Evolutionary conservation across 1,140 invertebrate genomes (phyloP).

Genomic region (Aphis gossypii): DNA sequence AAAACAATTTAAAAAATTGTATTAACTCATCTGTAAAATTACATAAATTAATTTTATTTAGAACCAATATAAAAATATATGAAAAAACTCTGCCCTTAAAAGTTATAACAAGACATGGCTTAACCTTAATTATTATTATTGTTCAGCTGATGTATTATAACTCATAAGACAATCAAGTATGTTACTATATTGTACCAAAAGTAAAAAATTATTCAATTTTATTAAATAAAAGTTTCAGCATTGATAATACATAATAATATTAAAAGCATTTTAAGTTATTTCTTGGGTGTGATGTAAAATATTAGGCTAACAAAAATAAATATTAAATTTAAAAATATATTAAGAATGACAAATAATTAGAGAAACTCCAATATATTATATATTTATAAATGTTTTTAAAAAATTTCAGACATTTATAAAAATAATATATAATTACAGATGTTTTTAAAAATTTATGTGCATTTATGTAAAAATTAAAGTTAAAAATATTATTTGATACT

Average conservation of each 20-base stretch:
- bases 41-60: not conserved
- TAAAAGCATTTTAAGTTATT: not conserved
- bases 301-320: not conserved
- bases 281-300: constrained; percentile 11
- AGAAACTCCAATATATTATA: constrained; percentile 9
- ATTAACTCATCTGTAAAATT: not conserved
- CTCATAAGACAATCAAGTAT: not conserved
- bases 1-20: not conserved
- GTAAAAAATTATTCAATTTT: constrained; percentile 40
- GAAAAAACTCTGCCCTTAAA: not conserved
- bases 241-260: not conserved
- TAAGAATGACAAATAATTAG: constrained; percentile 22
- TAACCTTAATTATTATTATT: not conserved
- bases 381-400: not conserved
- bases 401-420: not conserved
- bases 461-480: constrained; percentile 7
- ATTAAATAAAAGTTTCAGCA: not conserved
- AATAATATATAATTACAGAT: constrained; percentile 12
- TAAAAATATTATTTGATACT: constrained; percentile 16
- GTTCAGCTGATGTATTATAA: not conserved
- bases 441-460: constrained; percentile 19
- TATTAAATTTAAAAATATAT: constrained; percentile 32
- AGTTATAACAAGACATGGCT: not conserved
- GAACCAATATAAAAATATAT: not conserved
- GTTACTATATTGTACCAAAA: not conserved